Conservation (phyloP, 2,113 vertebrate genomes). For the Forbesichthys agassizii region DNA sequence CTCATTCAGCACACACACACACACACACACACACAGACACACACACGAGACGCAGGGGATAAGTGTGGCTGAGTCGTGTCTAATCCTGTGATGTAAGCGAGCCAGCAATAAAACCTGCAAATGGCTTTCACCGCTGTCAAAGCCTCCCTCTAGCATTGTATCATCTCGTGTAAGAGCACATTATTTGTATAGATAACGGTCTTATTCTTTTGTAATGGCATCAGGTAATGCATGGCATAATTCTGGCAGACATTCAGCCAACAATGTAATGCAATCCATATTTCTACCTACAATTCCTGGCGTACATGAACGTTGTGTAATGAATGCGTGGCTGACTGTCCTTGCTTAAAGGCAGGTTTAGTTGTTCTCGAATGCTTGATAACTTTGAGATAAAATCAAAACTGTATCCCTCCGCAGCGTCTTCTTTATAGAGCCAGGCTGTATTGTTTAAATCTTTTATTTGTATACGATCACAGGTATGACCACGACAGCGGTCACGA, state of each 20-base stretch:
- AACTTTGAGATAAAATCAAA: too few species aligned
- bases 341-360: too few species aligned
- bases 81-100: conserved; percentile 66
- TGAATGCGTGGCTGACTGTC: too few species aligned
- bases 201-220: conserved; percentile 9
- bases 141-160: conserved; percentile 39
- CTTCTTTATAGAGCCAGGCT: too few species aligned
- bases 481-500: conserved; percentile 98
- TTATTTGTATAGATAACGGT: conserved; percentile 29
- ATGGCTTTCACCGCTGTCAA: conserved; percentile 54
- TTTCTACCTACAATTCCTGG: not conserved
- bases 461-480: conserved; percentile 71
- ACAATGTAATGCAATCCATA: not conserved
- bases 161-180: conserved; percentile 24
- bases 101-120: conserved; percentile 49
- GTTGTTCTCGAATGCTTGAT: too few species aligned
- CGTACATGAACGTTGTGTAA: too few species aligned
- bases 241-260: not conserved
- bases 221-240: conserved; percentile 11
- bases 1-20: too few species aligned
- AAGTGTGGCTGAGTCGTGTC: conserved; percentile 31
- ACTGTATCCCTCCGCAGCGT: too few species aligned
- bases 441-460: too few species aligned
- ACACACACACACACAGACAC: not conserved
- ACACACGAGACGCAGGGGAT: not conserved